phyloP scores from a whole-genome alignment of 2,888 invertebrate species.

The Heliconius ismenius region DNA sequence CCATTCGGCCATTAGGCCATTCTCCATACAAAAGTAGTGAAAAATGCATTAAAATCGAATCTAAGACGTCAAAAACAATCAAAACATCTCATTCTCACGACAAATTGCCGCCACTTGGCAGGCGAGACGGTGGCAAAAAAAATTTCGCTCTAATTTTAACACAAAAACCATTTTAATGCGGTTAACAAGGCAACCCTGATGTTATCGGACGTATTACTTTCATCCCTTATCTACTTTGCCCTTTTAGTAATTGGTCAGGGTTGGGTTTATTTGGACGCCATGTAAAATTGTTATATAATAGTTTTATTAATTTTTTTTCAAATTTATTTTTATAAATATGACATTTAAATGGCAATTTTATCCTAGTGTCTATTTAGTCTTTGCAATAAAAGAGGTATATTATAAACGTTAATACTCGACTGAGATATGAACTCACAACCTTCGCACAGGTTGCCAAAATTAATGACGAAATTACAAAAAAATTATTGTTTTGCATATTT shows the following conservation, averaged over 20 bases:
- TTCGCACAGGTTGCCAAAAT: no score
- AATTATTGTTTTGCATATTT: no score
- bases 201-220: slow-evolving; percentile 78
- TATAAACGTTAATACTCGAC: no score
- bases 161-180: slow-evolving; percentile 75
- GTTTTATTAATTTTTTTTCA: background rate
- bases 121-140: slow-evolving; percentile 70
- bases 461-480: no score
- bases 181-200: slow-evolving; percentile 74
- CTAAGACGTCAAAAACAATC: slow-evolving; percentile 46
- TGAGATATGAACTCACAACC: no score
- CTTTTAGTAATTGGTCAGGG: slow-evolving; percentile 63
- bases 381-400: no score
- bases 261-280: slow-evolving; percentile 60
- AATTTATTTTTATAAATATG: no score
- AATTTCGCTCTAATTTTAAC: slow-evolving; percentile 69
- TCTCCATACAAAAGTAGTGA: no score
- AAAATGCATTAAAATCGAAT: slow-evolving; percentile 13
- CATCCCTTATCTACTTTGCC: slow-evolving; percentile 73
- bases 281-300: slow-evolving; percentile 10
- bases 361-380: no score
- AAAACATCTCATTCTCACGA: slow-evolving; percentile 59
- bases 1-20: no score
- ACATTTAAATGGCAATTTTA: no score
- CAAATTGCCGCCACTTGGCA: slow-evolving; percentile 63